Evolutionary conservation across 2,797 vertebrate genomes (phyloP).

Genomic region (Hirundo rustica): DNA sequence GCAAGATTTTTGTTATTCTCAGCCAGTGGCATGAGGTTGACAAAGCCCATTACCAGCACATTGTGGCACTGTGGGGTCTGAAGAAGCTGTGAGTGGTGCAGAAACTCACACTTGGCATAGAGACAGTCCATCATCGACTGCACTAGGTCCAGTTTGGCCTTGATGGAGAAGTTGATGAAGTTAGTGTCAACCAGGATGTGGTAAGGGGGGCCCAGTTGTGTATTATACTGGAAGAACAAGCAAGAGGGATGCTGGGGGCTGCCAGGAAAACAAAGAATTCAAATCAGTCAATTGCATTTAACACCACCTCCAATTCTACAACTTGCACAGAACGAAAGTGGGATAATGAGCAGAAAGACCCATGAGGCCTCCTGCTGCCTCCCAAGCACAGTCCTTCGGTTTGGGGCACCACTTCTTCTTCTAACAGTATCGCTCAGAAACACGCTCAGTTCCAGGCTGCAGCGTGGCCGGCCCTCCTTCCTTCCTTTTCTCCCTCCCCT

Average conservation of each 20-base stretch:
- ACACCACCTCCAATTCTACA: neutral
- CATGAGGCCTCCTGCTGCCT: neutral
- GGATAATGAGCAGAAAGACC: neutral
- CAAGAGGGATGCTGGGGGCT: conserved; percentile 93
- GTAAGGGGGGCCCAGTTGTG: conserved; percentile 95
- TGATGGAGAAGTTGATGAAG: conserved; percentile 99
- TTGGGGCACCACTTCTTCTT: neutral
- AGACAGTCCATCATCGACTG: conserved; percentile 99
- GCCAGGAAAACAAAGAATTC: conserved; percentile 38
- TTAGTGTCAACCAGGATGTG: conserved; percentile 96
- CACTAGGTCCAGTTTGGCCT: conserved; percentile 95
- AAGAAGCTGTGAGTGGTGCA: neutral
- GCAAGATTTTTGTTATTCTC: neutral
- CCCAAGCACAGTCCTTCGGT: neutral
- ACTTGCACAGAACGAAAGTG: neutral
- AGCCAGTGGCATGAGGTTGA: neutral
- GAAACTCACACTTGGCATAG: conserved; percentile 94
- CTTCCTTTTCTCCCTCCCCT: no score
- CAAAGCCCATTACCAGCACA: neutral
- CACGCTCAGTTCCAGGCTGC: no score
- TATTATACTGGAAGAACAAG: conserved; percentile 98
- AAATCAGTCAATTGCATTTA: neutral
- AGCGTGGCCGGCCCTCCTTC: fast-evolving
- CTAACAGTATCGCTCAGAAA: neutral
- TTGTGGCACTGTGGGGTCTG: fast-evolving